phyloP scores from a whole-genome alignment of 23 tunicate species.

The Botrylloides violaceus region DNA sequence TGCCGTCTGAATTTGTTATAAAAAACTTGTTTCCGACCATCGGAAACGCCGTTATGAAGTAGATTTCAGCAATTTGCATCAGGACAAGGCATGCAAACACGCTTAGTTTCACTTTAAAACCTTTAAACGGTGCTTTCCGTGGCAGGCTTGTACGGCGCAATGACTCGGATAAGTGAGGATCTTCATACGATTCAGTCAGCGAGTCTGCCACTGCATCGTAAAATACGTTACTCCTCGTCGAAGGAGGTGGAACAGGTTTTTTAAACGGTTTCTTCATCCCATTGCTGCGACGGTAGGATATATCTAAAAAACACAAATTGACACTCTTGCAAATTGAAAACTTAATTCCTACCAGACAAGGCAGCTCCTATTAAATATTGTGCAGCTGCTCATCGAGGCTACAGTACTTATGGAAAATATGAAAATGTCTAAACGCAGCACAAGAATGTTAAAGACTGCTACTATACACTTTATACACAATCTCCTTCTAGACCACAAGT shows the following conservation, averaged over 20 bases:
- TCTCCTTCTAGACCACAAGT: too few relatives aligned
- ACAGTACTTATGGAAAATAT: too few relatives aligned
- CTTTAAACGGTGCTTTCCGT: constrained; percentile 27
- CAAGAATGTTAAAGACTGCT: too few relatives aligned
- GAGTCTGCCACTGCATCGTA: background rate
- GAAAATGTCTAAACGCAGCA: too few relatives aligned
- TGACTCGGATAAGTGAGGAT: constrained; percentile 8
- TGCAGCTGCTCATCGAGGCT: too few relatives aligned
- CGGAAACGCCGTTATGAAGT: constrained; percentile 16
- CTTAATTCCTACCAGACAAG: too few relatives aligned
- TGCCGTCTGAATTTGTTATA: background rate
- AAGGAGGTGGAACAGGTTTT: background rate
- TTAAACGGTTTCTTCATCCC: background rate
- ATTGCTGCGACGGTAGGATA: background rate
- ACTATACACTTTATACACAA: too few relatives aligned
- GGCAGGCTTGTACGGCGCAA: too few relatives aligned
- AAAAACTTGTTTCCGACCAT: constrained; percentile 20
- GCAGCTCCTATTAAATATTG: too few relatives aligned
- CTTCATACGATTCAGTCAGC: background rate
- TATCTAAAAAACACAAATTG: too few relatives aligned
- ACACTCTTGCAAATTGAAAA: too few relatives aligned
- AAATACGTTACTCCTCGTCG: constrained; percentile 2
- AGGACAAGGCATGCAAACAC: constrained; percentile 27
- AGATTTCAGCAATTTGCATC: constrained; percentile 28
- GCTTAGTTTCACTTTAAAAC: constrained; percentile 23